Evolutionary conservation across 2,888 invertebrate species (phyloP), one percentile per base, ranked within the genome.

Genomic region (Seira ritae): DNA sequence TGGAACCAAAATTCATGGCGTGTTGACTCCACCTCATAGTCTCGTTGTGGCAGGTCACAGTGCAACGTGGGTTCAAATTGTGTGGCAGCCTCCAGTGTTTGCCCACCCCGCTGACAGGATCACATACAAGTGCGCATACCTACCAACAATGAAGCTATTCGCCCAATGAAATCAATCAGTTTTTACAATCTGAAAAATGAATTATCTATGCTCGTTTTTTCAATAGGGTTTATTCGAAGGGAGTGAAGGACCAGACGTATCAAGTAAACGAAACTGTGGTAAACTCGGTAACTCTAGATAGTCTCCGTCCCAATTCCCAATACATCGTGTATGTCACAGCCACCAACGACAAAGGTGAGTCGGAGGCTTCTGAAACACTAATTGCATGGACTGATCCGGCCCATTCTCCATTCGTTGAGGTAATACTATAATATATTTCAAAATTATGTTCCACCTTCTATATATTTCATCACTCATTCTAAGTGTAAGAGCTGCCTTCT

Each of bases 341-440:
- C 70, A 91, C 93, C 0, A 80, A 71, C 50, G 93, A 94, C 0
- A 92, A 93, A 86, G 96, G 95, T 0, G 93, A 93, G 85, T 96
- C 96, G 10, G 91, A 94, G 89, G 94, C 96, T 0, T 96, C 96
- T 0, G 96, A 96, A 91, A 96, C 95, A 0, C 90, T 96, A 24
- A 93, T 96, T 80, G 96, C 95, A 0, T 96, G 96, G 96, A 96
- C 96, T 4, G 96, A 96, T 91, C 96, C 96, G 0, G 96, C 96
- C 0, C 94, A 96, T 89, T 96, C 96, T 0, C 96, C 96, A 0
- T 95, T 95, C 91, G 96, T 96, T 19, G 96, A 96, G 93, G 95
- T 95, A 90, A 91, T 90, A 55, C 31, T n/a, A n/a, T n/a, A n/a
- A n/a, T n/a, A n/a, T n/a, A n/a, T 65, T 17, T 65, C 10, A 15